Conservation (phyloP, 64 coral and sea anemone genomes). For the Stylophora pistillata region DNA sequence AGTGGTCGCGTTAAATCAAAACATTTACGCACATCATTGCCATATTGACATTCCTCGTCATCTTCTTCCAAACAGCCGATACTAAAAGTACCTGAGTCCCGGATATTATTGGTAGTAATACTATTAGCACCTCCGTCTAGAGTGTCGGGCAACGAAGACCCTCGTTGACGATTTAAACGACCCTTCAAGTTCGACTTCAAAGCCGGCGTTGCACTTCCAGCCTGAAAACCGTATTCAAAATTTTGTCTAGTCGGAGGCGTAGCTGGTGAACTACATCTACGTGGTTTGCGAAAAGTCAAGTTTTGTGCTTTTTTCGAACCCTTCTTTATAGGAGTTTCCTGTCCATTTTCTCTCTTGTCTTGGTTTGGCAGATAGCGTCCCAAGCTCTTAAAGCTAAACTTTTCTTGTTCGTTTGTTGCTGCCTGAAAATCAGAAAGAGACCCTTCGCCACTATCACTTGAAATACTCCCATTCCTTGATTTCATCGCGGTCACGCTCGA, state of each 20-base stretch:
- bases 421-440: constrained; percentile 15
- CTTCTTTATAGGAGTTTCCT: background rate
- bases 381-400: background rate
- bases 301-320: constrained; percentile 12
- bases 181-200: background rate
- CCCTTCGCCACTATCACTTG: constrained; percentile 43
- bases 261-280: constrained; percentile 7
- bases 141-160: constrained; percentile 18
- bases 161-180: background rate
- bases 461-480: constrained; percentile 25
- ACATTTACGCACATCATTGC: constrained; percentile 25
- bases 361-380: background rate
- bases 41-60: constrained; percentile 12
- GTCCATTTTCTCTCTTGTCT: background rate
- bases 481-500: background rate
- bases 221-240: background rate
- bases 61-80: constrained; percentile 34
- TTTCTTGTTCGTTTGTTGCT: background rate
- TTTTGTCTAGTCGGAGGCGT: constrained; percentile 7
- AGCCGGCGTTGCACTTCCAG: background rate
- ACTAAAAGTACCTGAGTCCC: constrained; percentile 5
- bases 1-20: constrained; percentile 29
- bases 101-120: constrained; percentile 26
- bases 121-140: constrained; percentile 13
- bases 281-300: constrained; percentile 10